phyloP scores from a whole-genome alignment of 1,140 invertebrate genomes.

The Thaumetopoea pityocampa region DNA sequence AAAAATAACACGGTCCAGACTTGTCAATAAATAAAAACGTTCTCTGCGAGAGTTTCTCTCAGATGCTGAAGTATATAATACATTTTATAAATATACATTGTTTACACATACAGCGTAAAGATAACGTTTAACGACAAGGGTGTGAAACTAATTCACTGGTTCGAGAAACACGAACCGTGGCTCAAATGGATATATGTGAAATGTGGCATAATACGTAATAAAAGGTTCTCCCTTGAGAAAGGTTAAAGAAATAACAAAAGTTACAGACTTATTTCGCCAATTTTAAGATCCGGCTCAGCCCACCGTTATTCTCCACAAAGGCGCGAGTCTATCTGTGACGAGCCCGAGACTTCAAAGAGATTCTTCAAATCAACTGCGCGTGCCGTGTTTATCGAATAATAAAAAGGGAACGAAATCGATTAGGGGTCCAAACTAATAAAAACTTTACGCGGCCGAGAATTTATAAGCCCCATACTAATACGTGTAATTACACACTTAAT shows the following conservation, averaged over 20 bases:
- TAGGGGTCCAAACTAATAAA: slow-evolving; percentile 27
- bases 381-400: slow-evolving; percentile 30
- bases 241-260: slow-evolving; percentile 18
- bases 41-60: no score
- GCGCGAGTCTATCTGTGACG: slow-evolving; percentile 17
- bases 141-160: slow-evolving; percentile 9
- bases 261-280: slow-evolving; percentile 23
- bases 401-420: slow-evolving; percentile 26
- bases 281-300: slow-evolving; percentile 18
- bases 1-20: no score
- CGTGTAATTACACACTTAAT: slow-evolving; percentile 22
- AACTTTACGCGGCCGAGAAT: slow-evolving; percentile 22
- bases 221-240: slow-evolving; percentile 21
- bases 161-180: slow-evolving; percentile 11
- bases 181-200: slow-evolving; percentile 13
- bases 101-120: no score
- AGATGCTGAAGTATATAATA: no score
- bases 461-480: slow-evolving; percentile 13
- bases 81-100: no score
- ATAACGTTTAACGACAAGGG: slow-evolving; percentile 12
- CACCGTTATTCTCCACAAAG: slow-evolving; percentile 15
- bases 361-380: slow-evolving; percentile 30
- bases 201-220: slow-evolving; percentile 11
- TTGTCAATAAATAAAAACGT: no score
- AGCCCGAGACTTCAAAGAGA: slow-evolving; percentile 26